A percentile compares a stretch with the other conserved stretches of the same genome.
These are phyloP conservation scores for Limanda limanda DNA, from an alignment of 2,113 vertebrate species.

Conservation along the genomic window DNA sequence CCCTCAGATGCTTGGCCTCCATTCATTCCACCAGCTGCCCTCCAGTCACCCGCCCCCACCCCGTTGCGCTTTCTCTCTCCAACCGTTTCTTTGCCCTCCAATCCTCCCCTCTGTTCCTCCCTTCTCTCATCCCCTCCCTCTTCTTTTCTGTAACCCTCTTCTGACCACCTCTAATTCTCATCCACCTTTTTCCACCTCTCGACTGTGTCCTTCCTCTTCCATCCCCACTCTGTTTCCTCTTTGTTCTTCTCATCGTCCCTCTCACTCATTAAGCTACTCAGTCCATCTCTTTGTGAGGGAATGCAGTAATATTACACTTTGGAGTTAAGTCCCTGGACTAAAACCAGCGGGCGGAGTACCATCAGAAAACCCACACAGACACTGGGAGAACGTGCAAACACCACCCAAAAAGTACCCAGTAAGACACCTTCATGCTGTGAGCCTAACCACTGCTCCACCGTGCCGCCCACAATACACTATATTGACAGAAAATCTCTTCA, in stretches of 20 bases:
- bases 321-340: background rate
- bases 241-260: too few species aligned
- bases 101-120: slow-evolving; percentile 7
- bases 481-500: too few species aligned
- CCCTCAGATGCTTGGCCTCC: slow-evolving; percentile 58
- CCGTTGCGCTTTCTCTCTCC: background rate
- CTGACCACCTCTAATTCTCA: background rate
- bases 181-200: background rate
- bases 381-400: too few species aligned
- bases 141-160: slow-evolving; percentile 1
- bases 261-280: background rate
- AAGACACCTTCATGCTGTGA: too few species aligned
- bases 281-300: background rate
- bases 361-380: too few species aligned
- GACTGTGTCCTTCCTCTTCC: background rate
- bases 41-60: slow-evolving; percentile 11
- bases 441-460: too few species aligned
- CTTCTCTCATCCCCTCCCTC: background rate
- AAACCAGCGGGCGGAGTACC: background rate
- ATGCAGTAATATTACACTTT: background rate
- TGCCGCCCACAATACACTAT: too few species aligned
- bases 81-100: background rate
- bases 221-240: background rate
- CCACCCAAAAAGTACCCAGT: too few species aligned
- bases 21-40: slow-evolving; percentile 53